A percentile compares a stretch with the other conserved stretches of the same genome.
Evolutionary conservation across 2,888 invertebrate genomes (phyloP).

Genomic region (Ephialtes manifestator): DNA sequence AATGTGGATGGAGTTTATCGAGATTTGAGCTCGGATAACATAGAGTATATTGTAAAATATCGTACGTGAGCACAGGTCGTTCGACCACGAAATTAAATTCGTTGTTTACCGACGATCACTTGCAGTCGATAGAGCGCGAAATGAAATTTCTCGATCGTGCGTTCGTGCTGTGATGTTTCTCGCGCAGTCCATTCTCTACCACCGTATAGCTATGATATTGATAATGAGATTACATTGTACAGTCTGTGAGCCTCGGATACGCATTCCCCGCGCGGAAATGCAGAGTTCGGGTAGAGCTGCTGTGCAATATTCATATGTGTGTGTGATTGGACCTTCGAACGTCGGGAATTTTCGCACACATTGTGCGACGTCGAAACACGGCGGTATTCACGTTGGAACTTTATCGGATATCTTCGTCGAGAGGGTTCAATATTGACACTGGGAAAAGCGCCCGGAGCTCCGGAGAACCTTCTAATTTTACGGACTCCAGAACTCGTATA

Average conservation of each 20-base stretch:
- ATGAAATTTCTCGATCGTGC: constrained; percentile 63
- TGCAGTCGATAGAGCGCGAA: constrained; percentile 65
- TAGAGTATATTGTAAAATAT: constrained; percentile 25
- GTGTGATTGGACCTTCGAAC: background rate
- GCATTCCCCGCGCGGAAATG: background rate
- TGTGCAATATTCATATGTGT: constrained; percentile 10
- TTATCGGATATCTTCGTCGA: constrained; percentile 79
- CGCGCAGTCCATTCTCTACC: background rate
- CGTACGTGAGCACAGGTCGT: constrained; percentile 43
- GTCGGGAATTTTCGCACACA: constrained; percentile 31
- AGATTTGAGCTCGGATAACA: constrained; percentile 20
- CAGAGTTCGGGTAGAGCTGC: background rate
- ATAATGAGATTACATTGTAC: constrained; percentile 55
- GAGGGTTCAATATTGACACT: constrained; percentile 81
- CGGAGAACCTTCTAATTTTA: constrained; percentile 82
- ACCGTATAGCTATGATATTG: constrained; percentile 40
- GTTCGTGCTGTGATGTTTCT: background rate
- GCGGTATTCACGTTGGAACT: constrained; percentile 73
- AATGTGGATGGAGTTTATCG: constrained; percentile 27
- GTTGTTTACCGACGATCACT: constrained; percentile 63
- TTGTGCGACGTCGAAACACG: background rate
- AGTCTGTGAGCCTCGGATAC: constrained; percentile 4
- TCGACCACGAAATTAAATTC: constrained; percentile 68
- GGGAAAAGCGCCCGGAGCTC: constrained; percentile 75
- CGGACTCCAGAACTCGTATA: constrained; percentile 77